Percentiles rank a stretch among this genome's conserved stretches.
Conservation (phyloP, 1,140 invertebrate species). For the Dendrolimus kikuchii region DNA sequence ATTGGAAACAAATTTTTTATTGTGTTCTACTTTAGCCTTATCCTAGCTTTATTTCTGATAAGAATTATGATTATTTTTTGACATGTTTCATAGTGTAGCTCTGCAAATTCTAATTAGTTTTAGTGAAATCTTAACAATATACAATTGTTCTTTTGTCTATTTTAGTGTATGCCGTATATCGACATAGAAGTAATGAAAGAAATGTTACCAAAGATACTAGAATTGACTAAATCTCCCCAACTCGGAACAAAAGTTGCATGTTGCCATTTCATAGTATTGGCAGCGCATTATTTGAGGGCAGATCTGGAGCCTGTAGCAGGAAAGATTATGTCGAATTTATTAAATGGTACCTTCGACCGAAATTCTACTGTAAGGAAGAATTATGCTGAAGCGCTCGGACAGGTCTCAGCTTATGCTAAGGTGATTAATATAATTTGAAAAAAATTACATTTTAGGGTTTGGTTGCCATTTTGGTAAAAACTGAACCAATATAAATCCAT, state of each 20-base stretch:
- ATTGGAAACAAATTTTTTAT: no score
- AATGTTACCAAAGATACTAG: conserved; percentile 85
- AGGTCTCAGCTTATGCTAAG: conserved; percentile 90
- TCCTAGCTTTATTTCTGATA: no score
- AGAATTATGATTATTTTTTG: no score
- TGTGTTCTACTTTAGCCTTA: no score
- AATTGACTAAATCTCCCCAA: conserved; percentile 86
- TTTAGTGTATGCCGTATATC: conserved; percentile 87
- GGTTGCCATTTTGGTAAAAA: no score
- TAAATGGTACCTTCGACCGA: conserved; percentile 87
- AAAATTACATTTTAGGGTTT: no score
- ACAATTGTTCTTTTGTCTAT: conserved; percentile 6
- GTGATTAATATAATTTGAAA: conserved; percentile 24
- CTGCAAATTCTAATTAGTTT: background rate
- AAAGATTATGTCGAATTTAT: conserved; percentile 84
- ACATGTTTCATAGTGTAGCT: no score
- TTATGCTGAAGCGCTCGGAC: conserved; percentile 87
- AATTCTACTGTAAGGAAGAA: conserved; percentile 88
- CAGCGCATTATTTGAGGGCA: conserved; percentile 74
- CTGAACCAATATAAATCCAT: no score
- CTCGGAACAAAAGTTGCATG: conserved; percentile 90
- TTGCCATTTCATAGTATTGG: conserved; percentile 86
- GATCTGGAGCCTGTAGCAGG: conserved; percentile 75
- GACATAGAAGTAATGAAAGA: conserved; percentile 83
- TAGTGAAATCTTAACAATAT: conserved; percentile 1